A percentile compares a stretch with the other conserved stretches of the same genome.
Conservation (phyloP, 2,888 invertebrate genomes). For the Platycheirus rosarum region DNA sequence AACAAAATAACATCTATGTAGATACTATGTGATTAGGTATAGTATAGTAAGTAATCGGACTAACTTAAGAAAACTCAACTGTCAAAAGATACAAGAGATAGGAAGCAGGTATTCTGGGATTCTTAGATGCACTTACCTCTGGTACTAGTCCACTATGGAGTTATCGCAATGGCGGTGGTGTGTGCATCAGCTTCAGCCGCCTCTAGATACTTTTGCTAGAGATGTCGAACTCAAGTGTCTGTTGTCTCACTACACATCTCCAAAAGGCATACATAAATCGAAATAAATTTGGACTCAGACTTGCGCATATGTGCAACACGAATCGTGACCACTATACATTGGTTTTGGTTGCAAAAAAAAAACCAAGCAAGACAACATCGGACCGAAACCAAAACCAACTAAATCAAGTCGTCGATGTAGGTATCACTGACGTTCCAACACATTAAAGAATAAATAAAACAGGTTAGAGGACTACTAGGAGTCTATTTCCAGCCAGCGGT, state of each 20-base stretch:
- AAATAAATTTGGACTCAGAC: slow-evolving; percentile 60
- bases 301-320: slow-evolving; percentile 57
- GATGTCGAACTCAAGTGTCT: slow-evolving; percentile 68
- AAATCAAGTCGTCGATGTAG: slow-evolving; percentile 45
- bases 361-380: slow-evolving; percentile 29
- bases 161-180: slow-evolving; percentile 25
- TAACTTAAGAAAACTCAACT: slow-evolving; percentile 23
- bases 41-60: not conserved
- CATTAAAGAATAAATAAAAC: slow-evolving; percentile 53
- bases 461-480: slow-evolving; percentile 47
- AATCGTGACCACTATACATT: slow-evolving; percentile 65
- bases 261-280: slow-evolving; percentile 60
- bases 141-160: too few species aligned
- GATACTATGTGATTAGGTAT: slow-evolving; percentile 24
- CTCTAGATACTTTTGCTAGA: slow-evolving; percentile 34
- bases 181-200: slow-evolving; percentile 53
- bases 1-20: too few species aligned
- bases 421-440: slow-evolving; percentile 59
- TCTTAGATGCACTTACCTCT: slow-evolving; percentile 57
- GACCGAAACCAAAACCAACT: slow-evolving; percentile 32
- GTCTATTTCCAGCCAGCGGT: slow-evolving; percentile 42
- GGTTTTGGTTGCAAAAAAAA: slow-evolving; percentile 57
- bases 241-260: slow-evolving; percentile 63
- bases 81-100: slow-evolving; percentile 13
- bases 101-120: too few species aligned